These are phyloP conservation scores for Oasisia sp. DNA, from an alignment of 2,888 invertebrate genomes.

Conservation along the genomic window DNA sequence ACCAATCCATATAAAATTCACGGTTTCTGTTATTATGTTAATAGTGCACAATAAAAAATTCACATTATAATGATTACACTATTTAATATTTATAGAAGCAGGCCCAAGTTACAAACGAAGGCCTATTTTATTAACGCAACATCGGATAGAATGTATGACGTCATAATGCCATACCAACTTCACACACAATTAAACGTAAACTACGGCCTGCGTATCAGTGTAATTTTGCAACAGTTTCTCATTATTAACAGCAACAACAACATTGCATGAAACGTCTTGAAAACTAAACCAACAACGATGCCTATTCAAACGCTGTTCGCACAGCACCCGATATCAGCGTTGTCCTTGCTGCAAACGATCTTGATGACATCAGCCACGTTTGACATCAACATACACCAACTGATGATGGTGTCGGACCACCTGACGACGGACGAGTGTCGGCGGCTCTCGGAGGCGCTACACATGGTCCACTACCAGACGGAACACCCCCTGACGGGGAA, in stretches of 20 bases:
- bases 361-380: slow-evolving; percentile 35
- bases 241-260: background rate
- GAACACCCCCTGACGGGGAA: slow-evolving; percentile 34
- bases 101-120: too few relatives aligned
- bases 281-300: background rate
- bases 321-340: background rate
- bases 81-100: too few relatives aligned
- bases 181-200: background rate
- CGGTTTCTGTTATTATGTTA: too few relatives aligned
- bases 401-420: slow-evolving; percentile 56
- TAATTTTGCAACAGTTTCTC: background rate
- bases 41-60: too few relatives aligned
- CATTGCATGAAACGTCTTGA: background rate
- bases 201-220: background rate
- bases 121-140: background rate
- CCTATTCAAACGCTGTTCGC: background rate
- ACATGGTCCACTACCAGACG: slow-evolving; percentile 41
- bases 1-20: too few relatives aligned
- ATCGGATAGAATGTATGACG: background rate
- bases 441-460: slow-evolving; percentile 46
- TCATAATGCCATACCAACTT: background rate
- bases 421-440: slow-evolving; percentile 49
- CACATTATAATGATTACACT: too few relatives aligned
- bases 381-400: slow-evolving; percentile 54
- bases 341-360: background rate